These are phyloP conservation scores for Drosophila sulfurigaster DNA, from an alignment of 1,140 invertebrate species.

Conservation along the genomic window DNA sequence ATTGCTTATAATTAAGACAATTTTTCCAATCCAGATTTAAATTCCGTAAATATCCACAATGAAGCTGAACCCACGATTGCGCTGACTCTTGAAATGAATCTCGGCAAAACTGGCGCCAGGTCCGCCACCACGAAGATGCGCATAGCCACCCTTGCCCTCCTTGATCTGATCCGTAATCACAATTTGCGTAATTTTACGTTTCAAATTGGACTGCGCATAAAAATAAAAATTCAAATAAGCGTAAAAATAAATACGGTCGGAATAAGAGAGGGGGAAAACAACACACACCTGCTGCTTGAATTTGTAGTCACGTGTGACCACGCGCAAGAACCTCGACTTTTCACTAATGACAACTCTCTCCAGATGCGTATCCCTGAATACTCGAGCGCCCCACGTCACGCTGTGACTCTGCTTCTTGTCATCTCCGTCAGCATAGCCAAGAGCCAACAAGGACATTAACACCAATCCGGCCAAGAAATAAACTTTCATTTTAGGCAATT, in stretches of 20 bases:
- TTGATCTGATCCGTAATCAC: constrained; percentile 86
- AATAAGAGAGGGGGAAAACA: neutral
- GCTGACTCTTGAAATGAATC: constrained; percentile 86
- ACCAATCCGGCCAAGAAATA: constrained; percentile 17
- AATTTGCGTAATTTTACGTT: constrained; percentile 85
- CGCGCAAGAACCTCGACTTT: constrained; percentile 81
- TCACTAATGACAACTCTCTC: constrained; percentile 79
- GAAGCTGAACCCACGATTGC: constrained; percentile 86
- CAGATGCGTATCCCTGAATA: constrained; percentile 68
- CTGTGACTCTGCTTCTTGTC: constrained; percentile 64
- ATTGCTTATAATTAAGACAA: neutral
- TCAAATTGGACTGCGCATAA: constrained; percentile 10
- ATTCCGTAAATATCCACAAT: constrained; percentile 85
- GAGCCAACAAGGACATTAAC: constrained; percentile 32
- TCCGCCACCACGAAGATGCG: constrained; percentile 83
- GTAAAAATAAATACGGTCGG: neutral
- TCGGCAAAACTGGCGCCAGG: constrained; percentile 83
- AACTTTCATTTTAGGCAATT: constrained; percentile 43
- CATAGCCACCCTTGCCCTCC: constrained; percentile 86
- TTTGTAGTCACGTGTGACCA: constrained; percentile 67
- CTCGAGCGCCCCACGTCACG: constrained; percentile 69
- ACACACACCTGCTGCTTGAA: constrained; percentile 57
- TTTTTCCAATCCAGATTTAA: constrained; percentile 38
- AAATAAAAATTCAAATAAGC: neutral
- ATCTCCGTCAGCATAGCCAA: neutral